Percentiles rank a stretch among this genome's conserved stretches.
Conservation (phyloP, 2,797 vertebrate species). For the Lateolabrax maculatus region DNA sequence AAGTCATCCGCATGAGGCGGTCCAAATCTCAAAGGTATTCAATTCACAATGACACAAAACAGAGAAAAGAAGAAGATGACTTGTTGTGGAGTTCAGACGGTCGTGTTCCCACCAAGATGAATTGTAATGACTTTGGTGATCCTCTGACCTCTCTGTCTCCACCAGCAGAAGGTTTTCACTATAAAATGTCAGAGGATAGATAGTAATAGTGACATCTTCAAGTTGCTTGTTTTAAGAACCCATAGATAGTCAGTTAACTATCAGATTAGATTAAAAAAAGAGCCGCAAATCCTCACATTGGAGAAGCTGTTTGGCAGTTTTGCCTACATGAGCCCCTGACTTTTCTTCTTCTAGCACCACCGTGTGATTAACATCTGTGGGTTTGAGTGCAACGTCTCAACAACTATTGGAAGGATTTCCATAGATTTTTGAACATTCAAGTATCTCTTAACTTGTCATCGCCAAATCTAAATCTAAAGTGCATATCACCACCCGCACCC, state of each 20-base stretch:
- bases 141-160: background rate
- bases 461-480: background rate
- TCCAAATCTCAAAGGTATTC: background rate
- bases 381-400: too few relatives aligned
- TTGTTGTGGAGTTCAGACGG: too few relatives aligned
- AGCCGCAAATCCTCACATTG: background rate
- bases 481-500: background rate
- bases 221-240: background rate
- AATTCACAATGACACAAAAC: background rate
- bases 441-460: too few relatives aligned
- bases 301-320: background rate
- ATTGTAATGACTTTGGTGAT: background rate
- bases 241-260: background rate
- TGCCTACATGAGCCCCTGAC: too few relatives aligned
- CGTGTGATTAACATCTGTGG: too few relatives aligned
- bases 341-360: too few relatives aligned
- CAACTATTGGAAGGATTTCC: too few relatives aligned
- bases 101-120: background rate
- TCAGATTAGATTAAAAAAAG: too few relatives aligned
- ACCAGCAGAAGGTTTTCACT: background rate
- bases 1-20: conserved; percentile 5
- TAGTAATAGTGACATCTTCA: background rate
- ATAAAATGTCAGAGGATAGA: too few relatives aligned
- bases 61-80: background rate
- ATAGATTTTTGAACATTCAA: too few relatives aligned